A percentile compares a stretch with the other conserved stretches of the same genome.
phyloP scores from a whole-genome alignment of 2,888 invertebrate species.

The Bombylius discolor region DNA sequence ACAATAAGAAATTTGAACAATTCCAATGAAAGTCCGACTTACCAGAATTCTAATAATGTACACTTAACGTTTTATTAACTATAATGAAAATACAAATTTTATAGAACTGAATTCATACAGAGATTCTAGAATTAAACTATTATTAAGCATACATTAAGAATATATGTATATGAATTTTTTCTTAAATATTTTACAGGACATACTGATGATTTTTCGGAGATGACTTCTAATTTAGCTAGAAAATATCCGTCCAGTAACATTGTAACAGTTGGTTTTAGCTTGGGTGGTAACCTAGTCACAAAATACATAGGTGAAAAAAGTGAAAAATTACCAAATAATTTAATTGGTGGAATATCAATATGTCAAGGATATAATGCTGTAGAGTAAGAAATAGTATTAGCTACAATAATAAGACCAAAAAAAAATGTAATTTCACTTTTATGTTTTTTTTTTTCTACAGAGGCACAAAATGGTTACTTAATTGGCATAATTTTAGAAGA shows the following conservation, averaged over 20 bases:
- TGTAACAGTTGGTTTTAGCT: constrained; percentile 80
- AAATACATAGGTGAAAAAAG: constrained; percentile 77
- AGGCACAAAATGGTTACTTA: constrained; percentile 64
- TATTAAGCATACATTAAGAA: too few relatives aligned
- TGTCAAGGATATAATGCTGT: constrained; percentile 91
- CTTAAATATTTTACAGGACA: constrained; percentile 48
- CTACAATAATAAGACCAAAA: too few relatives aligned
- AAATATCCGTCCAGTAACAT: constrained; percentile 65
- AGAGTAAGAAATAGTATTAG: constrained; percentile 49
- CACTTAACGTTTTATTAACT: too few relatives aligned
- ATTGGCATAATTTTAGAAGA: constrained; percentile 82
- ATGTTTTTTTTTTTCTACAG: constrained; percentile 38
- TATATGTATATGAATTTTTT: not conserved
- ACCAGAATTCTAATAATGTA: too few relatives aligned
- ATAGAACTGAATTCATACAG: too few relatives aligned
- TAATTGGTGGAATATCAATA: constrained; percentile 81
- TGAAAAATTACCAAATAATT: constrained; percentile 47
- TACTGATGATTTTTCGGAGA: constrained; percentile 75
- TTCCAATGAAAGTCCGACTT: too few relatives aligned
- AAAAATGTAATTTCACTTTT: not conserved
- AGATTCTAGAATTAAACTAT: too few relatives aligned
- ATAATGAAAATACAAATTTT: too few relatives aligned
- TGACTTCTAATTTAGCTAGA: constrained; percentile 61
- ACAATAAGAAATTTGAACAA: too few relatives aligned
- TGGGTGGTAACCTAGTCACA: constrained; percentile 87